These are phyloP conservation scores for Himalopsyche kuldschensis DNA, from an alignment of 2,888 invertebrate genomes.

Conservation along the genomic window DNA sequence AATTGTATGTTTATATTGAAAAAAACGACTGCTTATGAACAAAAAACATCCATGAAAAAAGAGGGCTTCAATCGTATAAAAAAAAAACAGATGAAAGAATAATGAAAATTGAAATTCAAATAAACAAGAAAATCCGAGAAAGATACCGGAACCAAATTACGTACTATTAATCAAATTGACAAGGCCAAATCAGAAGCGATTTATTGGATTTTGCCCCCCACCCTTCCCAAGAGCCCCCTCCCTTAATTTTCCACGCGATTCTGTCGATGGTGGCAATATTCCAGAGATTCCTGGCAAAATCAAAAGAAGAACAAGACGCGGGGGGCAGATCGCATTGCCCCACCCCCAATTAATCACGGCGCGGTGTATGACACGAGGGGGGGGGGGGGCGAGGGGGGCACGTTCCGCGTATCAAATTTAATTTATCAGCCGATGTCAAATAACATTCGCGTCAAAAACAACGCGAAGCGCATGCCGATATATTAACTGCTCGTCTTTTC, in stretches of 20 bases:
- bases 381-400: constrained; percentile 3
- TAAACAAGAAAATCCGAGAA: neutral
- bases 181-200: neutral
- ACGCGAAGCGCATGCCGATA: constrained; percentile 40
- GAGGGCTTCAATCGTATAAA: no score
- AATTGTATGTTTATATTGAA: no score
- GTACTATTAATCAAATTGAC: neutral
- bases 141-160: neutral
- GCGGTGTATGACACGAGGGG: neutral
- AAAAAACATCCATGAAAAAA: no score
- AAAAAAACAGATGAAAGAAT: neutral
- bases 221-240: neutral
- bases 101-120: neutral
- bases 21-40: no score
- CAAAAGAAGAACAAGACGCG: neutral
- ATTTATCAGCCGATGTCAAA: constrained; percentile 41
- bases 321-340: neutral
- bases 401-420: constrained; percentile 38
- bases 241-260: neutral
- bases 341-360: neutral
- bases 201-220: constrained; percentile 16
- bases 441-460: constrained; percentile 34
- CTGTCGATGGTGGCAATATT: neutral
- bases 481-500: constrained; percentile 26
- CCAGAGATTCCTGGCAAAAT: neutral